Percentiles rank a stretch among this genome's conserved stretches.
phyloP scores from a whole-genome alignment of 2,113 vertebrate genomes.

The Vulpes lagopus region DNA sequence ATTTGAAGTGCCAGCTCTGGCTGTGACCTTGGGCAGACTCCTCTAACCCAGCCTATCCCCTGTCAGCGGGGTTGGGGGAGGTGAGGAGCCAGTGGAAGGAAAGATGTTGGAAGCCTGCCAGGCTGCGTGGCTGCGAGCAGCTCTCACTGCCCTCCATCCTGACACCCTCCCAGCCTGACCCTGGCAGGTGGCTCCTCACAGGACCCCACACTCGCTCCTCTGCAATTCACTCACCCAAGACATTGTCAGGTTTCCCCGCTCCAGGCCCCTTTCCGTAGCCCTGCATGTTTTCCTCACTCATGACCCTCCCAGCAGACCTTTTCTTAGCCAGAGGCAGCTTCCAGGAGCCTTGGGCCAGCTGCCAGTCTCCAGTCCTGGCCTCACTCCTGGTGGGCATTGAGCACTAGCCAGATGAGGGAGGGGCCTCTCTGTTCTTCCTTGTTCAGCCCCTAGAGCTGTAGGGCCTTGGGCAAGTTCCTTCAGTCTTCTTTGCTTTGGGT shows the following conservation, averaged over 20 bases:
- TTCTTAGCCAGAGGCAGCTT: background rate
- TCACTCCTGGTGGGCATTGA: fast-evolving
- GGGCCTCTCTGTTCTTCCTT: background rate
- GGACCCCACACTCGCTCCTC: background rate
- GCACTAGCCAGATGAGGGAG: background rate
- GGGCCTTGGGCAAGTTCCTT: background rate
- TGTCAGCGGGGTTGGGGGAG: background rate
- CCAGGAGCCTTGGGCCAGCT: background rate
- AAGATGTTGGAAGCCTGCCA: background rate
- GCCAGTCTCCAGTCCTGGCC: background rate
- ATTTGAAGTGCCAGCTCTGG: background rate
- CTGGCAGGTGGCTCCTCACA: background rate
- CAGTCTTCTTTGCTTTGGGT: background rate
- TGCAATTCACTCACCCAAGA: background rate
- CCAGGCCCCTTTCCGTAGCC: background rate
- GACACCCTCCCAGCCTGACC: too few relatives aligned
- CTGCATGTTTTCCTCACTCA: background rate
- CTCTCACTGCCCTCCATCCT: background rate
- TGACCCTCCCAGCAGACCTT: background rate
- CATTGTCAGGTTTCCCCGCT: background rate
- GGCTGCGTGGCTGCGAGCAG: background rate
- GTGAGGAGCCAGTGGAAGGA: background rate
- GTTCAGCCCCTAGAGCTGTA: fast-evolving
- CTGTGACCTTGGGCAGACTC: background rate
- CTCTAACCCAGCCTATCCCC: background rate